Base-by-base conservation (phyloP, 92 coral and sea anemone species). In the Micromussa lordhowensis region DNA sequence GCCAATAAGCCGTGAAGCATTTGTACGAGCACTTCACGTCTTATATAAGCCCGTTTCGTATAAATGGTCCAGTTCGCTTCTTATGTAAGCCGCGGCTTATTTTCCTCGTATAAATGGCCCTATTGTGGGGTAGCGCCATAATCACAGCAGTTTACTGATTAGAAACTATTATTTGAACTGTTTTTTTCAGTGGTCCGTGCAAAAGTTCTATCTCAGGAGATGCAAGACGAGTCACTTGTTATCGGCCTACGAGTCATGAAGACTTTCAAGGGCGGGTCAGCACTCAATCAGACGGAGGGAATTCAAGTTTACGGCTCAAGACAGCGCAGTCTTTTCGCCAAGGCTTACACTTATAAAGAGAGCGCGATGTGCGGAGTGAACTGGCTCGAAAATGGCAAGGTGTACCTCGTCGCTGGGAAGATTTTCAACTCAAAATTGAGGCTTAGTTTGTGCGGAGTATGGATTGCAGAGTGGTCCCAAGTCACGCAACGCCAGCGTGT, bases 401-500 rank as follows among this genome's bases (percentile, higher is more conserved):
- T 92, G 22, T 94, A 94, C 85, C 90, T 94, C 64, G 75, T 94
- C 3, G 64, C 89, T 72, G 96, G 96, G 5, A 79, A 68, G 8
- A 77, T 90, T 6, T 36, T 21, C 71, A 61, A 81, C 32, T 78
- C 85, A 36, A 87, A 84, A 59, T 80, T 94, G 24, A 84, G 79
- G 58, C 64, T 73, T 28, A n/a, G 24, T 22, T 36, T 73, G 1
- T 73, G 78, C 44, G 1, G 28, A 2, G 4, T 14, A 1, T 26
- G 32, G 71, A 17, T 73, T 73, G 49, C 3, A 1, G 83, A 48
- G 24, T 97, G 99, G 99, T 75, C 90, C 6, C 61, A 49, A 14
- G 74, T 97, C 55, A 89, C 94, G 18, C 68, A 80, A 2, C 90
- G 92, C 29, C 95, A 97, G 85, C 93, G 95, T 26, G 79, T 36